phyloP scores from a whole-genome alignment of 1,140 invertebrate species.

The Ceratoteleas bidentatus region DNA sequence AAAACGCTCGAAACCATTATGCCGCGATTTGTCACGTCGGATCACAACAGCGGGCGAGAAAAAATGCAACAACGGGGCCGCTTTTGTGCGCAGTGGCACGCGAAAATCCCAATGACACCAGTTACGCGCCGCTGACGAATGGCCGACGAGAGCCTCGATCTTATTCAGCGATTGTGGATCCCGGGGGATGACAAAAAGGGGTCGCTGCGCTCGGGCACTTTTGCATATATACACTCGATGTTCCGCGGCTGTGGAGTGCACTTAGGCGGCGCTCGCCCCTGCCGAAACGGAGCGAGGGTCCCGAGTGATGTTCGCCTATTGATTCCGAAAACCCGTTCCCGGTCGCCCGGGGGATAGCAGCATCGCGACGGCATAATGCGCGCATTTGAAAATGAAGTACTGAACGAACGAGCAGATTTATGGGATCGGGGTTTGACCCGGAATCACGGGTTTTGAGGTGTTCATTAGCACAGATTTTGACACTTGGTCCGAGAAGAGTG shows the following conservation, averaged over 20 bases:
- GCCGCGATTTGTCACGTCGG: conserved; percentile 28
- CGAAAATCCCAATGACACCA: conserved; percentile 32
- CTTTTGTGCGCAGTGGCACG: conserved; percentile 30
- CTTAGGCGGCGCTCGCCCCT: conserved; percentile 58
- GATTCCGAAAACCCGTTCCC: conserved; percentile 73
- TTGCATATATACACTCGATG: conserved; percentile 66
- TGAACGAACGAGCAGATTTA: conserved; percentile 23
- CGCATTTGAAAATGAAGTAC: conserved; percentile 47
- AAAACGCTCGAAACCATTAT: conserved; percentile 8
- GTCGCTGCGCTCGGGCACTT: conserved; percentile 50
- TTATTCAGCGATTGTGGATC: conserved; percentile 39
- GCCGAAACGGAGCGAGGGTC: conserved; percentile 42
- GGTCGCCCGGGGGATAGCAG: conserved; percentile 48
- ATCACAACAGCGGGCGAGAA: conserved; percentile 21
- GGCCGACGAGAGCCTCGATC: conserved; percentile 49
- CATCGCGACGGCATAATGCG: conserved; percentile 47
- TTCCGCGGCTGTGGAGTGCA: conserved; percentile 70
- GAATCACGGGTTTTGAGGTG: no score
- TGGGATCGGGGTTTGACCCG: not conserved
- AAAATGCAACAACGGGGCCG: conserved; percentile 15
- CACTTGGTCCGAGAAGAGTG: not conserved
- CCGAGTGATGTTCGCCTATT: conserved; percentile 68
- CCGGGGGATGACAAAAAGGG: conserved; percentile 29
- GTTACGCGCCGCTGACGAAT: conserved; percentile 21
- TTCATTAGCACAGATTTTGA: no score